A percentile compares a stretch with the other conserved stretches of the same genome.
phyloP scores from a whole-genome alignment of 2,797 vertebrate species.

The Pseudochaenichthys georgianus region DNA sequence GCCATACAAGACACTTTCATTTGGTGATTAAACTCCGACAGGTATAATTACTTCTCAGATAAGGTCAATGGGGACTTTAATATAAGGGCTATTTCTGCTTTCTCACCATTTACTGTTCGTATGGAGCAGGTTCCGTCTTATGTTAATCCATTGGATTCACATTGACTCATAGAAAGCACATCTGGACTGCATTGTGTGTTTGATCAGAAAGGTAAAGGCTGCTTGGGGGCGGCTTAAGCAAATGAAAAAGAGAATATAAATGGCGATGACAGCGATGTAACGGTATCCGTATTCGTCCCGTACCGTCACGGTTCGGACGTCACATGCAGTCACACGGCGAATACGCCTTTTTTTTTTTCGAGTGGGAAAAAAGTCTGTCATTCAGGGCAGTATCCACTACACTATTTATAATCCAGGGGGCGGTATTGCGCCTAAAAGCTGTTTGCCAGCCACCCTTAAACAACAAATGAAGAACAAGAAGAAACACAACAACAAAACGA shows the following conservation, averaged over 20 bases:
- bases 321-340: no score
- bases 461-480: no score
- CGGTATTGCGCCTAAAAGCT: no score
- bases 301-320: no score
- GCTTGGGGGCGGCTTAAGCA: conserved; percentile 5
- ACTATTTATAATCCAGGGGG: no score
- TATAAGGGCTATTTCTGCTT: neutral
- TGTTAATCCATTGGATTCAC: conserved; percentile 11
- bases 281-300: no score
- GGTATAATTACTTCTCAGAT: conserved; percentile 47
- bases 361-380: no score
- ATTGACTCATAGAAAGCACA: conserved; percentile 23
- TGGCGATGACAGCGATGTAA: conserved; percentile 48
- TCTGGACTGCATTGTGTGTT: conserved; percentile 52
- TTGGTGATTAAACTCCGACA: conserved; percentile 54
- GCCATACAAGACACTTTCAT: conserved; percentile 62
- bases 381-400: no score
- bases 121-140: neutral
- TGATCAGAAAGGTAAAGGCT: conserved; percentile 22
- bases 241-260: conserved; percentile 15
- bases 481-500: no score
- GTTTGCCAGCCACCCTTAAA: no score
- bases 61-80: neutral
- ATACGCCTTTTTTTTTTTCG: no score
- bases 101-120: neutral